These are phyloP conservation scores for Hyperoodon ampullatus DNA, from an alignment of 2,113 vertebrate species.

Conservation along the genomic window DNA sequence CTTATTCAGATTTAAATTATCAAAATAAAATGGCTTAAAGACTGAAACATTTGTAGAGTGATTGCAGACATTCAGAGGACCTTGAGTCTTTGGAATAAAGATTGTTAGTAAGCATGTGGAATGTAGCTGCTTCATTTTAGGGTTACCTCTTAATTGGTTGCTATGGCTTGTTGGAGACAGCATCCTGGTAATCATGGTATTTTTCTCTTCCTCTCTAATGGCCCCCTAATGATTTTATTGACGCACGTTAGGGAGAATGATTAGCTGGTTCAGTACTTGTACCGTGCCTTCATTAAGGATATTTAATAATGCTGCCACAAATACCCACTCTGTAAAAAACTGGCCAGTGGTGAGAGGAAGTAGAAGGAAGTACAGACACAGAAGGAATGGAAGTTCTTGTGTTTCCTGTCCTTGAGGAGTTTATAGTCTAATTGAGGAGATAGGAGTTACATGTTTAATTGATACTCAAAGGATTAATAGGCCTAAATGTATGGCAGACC, in stretches of 20 bases:
- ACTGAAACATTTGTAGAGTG: neutral
- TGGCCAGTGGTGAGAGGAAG: neutral
- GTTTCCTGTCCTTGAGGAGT: neutral
- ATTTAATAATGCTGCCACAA: slow-evolving; percentile 56
- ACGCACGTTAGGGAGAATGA: slow-evolving; percentile 69
- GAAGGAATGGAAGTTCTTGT: neutral
- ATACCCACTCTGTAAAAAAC: slow-evolving; percentile 50
- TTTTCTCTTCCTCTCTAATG: slow-evolving; percentile 65
- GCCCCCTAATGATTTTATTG: slow-evolving; percentile 79
- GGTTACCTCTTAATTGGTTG: neutral
- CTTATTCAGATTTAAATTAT: neutral
- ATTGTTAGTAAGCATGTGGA: neutral
- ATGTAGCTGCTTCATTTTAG: neutral
- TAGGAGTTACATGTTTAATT: neutral
- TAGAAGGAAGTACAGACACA: neutral
- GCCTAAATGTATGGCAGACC: neutral
- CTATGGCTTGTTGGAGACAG: slow-evolving; percentile 50
- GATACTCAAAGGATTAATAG: neutral
- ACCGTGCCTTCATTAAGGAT: slow-evolving; percentile 75
- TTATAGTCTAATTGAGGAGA: neutral
- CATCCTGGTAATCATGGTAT: slow-evolving; percentile 48
- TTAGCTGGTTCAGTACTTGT: slow-evolving; percentile 68
- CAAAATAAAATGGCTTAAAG: neutral
- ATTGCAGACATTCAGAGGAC: neutral
- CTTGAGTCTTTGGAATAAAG: neutral